These are phyloP conservation scores for Drosophila micromelanica DNA, from an alignment of 1,140 invertebrate genomes.

Conservation along the genomic window DNA sequence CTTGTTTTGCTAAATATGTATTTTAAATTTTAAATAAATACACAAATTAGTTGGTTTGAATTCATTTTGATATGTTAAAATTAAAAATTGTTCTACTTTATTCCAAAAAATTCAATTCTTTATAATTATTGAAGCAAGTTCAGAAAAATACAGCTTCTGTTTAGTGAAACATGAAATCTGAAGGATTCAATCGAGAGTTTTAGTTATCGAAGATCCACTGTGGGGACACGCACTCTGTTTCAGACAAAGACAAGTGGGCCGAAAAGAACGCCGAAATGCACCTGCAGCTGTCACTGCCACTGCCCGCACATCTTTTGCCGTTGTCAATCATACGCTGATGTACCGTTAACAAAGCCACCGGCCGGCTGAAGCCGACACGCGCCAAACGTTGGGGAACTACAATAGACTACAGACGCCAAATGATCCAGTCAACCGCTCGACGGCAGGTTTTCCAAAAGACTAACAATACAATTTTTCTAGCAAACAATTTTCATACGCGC, in stretches of 20 bases:
- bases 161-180: too few species aligned
- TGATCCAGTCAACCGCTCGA: constrained; percentile 76
- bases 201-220: neutral
- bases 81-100: too few species aligned
- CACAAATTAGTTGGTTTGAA: too few species aligned
- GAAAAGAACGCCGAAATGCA: constrained; percentile 12
- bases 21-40: too few species aligned
- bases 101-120: too few species aligned
- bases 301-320: neutral
- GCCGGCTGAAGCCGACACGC: constrained; percentile 1
- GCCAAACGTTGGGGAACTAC: neutral
- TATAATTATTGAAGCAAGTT: too few species aligned
- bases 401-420: neutral
- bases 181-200: too few species aligned
- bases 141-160: too few species aligned
- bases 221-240: constrained; percentile 21
- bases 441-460: constrained; percentile 79
- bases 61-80: too few species aligned
- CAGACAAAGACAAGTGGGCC: constrained; percentile 22
- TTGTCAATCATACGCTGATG: constrained; percentile 35
- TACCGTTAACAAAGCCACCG: constrained; percentile 20
- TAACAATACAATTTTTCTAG: constrained; percentile 61
- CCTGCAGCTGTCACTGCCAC: constrained; percentile 40
- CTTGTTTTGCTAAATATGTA: too few species aligned
- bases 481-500: constrained; percentile 73